A percentile compares a stretch with the other conserved stretches of the same genome.
Conservation (phyloP, 2,797 vertebrate species). For the Melanotaenia nigrans region DNA sequence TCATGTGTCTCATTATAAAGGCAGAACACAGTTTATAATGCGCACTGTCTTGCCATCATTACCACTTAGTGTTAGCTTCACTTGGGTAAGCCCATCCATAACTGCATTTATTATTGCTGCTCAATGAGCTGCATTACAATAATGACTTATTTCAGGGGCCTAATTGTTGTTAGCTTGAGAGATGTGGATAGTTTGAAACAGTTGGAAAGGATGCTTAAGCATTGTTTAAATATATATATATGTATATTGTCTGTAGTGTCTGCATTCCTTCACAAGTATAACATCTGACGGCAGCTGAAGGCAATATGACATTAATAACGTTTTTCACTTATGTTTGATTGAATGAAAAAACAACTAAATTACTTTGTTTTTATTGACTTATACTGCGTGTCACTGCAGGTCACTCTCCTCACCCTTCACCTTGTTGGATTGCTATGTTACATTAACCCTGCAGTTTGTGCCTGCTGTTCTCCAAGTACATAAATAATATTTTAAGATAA, state of each 20-base stretch:
- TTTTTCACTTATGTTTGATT: too few species aligned
- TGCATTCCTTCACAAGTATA: background rate
- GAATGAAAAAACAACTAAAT: too few species aligned
- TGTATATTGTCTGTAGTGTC: background rate
- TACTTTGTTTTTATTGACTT: too few species aligned
- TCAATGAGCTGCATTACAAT: slow-evolving; percentile 52
- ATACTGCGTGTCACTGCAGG: too few species aligned
- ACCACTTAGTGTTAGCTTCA: slow-evolving; percentile 58
- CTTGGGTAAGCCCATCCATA: slow-evolving; percentile 56
- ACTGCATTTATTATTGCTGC: slow-evolving; percentile 56
- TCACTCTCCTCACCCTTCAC: too few species aligned
- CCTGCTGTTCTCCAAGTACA: too few species aligned
- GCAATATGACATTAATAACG: too few species aligned
- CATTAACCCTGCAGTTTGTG: too few species aligned
- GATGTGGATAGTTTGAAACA: slow-evolving; percentile 33
- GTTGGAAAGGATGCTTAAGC: slow-evolving; percentile 37
- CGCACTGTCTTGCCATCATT: slow-evolving; percentile 53
- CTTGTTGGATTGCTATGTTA: too few species aligned
- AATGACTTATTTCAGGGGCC: slow-evolving; percentile 59
- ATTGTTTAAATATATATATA: too few species aligned
- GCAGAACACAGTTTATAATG: slow-evolving; percentile 51
- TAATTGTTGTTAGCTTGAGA: slow-evolving; percentile 55
- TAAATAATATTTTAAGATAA: too few species aligned
- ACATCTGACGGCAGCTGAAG: slow-evolving; percentile 2
- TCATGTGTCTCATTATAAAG: slow-evolving; percentile 58